Percentiles rank a stretch among this genome's conserved stretches.
These are phyloP conservation scores for Stegodyphus dumicola DNA, from an alignment of 1,140 invertebrate species.

Conservation along the genomic window DNA sequence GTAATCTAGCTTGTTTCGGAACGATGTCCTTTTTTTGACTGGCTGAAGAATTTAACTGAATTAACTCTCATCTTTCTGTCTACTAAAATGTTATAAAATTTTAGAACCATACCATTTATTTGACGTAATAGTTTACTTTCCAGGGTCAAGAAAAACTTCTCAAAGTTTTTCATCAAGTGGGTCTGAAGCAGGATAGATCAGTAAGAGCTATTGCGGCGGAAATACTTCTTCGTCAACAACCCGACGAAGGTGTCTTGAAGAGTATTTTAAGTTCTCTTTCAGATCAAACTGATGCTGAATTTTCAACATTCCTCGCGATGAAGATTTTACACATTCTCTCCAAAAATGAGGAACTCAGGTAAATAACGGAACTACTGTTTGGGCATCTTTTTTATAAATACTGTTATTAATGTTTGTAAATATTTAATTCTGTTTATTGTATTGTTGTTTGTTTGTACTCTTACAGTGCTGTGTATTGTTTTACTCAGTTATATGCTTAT, in stretches of 20 bases:
- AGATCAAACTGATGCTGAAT: slow-evolving; percentile 12
- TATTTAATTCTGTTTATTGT: too few relatives aligned
- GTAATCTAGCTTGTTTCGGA: too few relatives aligned
- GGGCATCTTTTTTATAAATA: too few relatives aligned
- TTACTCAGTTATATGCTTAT: too few relatives aligned
- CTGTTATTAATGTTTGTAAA: too few relatives aligned
- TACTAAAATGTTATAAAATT: too few relatives aligned
- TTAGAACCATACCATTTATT: too few relatives aligned
- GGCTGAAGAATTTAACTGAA: too few relatives aligned
- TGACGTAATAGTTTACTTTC: neutral
- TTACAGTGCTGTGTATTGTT: too few relatives aligned
- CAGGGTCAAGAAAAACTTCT: slow-evolving; percentile 4
- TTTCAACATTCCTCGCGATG: neutral
- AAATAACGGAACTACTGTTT: neutral
- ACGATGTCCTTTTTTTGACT: too few relatives aligned
- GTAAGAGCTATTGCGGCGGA: slow-evolving; percentile 22
- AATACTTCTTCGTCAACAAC: neutral
- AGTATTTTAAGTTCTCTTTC: slow-evolving; percentile 1
- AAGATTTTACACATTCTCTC: slow-evolving; percentile 3
- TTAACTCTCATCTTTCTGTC: too few relatives aligned
- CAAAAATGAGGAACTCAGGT: slow-evolving; percentile 10
- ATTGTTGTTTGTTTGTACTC: too few relatives aligned
- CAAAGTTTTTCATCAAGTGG: slow-evolving; percentile 20
- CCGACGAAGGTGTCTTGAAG: neutral
- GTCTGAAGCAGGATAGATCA: slow-evolving; percentile 9